These are phyloP conservation scores for Aporrectodea caliginosa DNA, from an alignment of 1,140 invertebrate genomes.

Conservation along the genomic window DNA sequence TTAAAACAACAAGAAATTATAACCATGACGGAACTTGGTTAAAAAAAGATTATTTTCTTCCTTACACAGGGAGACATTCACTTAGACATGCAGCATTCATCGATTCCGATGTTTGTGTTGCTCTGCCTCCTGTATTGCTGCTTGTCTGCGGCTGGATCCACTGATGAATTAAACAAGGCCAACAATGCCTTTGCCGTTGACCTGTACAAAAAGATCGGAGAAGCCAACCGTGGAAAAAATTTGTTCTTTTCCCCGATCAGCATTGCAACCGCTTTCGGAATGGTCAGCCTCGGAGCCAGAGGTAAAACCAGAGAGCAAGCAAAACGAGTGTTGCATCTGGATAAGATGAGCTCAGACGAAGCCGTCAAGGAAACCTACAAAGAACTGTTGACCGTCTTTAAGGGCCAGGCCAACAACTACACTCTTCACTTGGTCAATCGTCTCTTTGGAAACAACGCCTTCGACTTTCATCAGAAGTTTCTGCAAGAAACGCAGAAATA, in stretches of 20 bases:
- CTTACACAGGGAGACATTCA: too few species aligned
- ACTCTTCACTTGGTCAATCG: neutral
- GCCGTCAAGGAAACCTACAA: neutral
- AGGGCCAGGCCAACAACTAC: neutral
- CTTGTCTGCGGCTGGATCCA: neutral
- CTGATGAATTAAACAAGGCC: neutral
- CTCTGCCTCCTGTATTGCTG: too few species aligned
- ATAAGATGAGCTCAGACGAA: neutral
- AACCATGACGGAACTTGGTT: too few species aligned
- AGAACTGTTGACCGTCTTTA: neutral
- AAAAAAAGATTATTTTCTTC: too few species aligned
- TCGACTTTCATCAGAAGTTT: neutral
- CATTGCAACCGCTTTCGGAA: neutral
- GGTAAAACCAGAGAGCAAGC: neutral
- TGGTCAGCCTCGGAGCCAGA: neutral
- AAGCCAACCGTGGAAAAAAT: neutral
- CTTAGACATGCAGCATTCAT: too few species aligned
- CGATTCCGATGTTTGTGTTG: too few species aligned
- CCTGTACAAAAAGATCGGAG: neutral
- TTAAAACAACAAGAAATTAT: too few species aligned
- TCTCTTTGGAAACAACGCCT: neutral
- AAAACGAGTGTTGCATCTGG: neutral
- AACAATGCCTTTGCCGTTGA: neutral
- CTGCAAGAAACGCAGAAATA: neutral
- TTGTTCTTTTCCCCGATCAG: slow-evolving; percentile 17